Evolutionary conservation across 2,113 vertebrate genomes (phyloP).

Genomic region (Sterrhoptilus dennistouni): DNA sequence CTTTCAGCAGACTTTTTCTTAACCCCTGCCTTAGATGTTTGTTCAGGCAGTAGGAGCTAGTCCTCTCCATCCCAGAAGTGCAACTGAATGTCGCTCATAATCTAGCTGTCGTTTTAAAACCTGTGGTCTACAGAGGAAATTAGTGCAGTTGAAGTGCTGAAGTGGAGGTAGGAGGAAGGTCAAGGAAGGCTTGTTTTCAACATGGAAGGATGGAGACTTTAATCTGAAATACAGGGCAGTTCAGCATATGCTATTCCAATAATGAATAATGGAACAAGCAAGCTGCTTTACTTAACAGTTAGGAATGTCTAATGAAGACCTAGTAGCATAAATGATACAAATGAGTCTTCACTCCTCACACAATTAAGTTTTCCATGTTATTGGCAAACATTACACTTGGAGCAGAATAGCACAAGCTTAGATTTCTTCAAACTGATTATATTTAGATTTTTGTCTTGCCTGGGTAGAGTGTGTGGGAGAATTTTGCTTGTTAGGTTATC

Average conservation of each 20-base stretch:
- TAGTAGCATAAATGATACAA: background rate
- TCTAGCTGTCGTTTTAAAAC: background rate
- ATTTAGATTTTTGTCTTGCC: constrained; percentile 13
- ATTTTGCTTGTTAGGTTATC: constrained; percentile 30
- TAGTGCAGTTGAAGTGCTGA: background rate
- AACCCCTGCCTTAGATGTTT: background rate
- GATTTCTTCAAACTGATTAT: background rate
- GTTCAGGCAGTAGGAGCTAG: background rate
- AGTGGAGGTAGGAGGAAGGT: background rate
- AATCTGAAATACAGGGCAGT: background rate
- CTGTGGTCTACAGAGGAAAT: background rate
- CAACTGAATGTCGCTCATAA: background rate
- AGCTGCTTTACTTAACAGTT: background rate
- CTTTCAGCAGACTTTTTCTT: background rate
- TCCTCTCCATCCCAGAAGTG: background rate
- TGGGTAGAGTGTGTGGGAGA: constrained; percentile 24
- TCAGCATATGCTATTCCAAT: background rate
- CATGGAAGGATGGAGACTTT: background rate
- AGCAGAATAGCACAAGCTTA: background rate
- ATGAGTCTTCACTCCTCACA: constrained; percentile 1
- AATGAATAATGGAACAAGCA: background rate
- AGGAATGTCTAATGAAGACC: background rate
- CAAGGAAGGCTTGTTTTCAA: background rate
- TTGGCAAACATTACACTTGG: background rate
- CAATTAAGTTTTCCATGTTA: background rate